Evolutionary conservation across 2,113 vertebrate species (phyloP).

Genomic region (Paramisgurnus dabryanus): DNA sequence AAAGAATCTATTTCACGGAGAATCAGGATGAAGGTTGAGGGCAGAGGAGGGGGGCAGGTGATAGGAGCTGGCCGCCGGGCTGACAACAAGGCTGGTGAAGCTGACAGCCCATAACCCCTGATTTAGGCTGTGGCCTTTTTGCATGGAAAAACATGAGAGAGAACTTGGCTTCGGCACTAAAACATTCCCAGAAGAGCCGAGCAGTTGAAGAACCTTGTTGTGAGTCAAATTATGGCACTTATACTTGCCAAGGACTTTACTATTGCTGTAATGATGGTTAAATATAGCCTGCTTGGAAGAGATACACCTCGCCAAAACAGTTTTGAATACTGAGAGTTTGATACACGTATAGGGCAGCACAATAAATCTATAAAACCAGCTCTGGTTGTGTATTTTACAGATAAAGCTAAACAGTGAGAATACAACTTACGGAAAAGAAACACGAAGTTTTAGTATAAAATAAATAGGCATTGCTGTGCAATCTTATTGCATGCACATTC

Average conservation of each 20-base stretch:
- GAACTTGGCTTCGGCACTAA: background rate
- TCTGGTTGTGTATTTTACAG: background rate
- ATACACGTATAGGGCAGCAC: background rate
- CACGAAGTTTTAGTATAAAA: background rate
- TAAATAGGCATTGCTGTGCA: background rate
- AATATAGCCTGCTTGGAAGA: background rate
- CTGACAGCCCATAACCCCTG: slow-evolving; percentile 21
- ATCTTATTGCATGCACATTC: background rate
- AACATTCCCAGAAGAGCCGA: background rate
- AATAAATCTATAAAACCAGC: background rate
- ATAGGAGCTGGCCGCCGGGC: background rate
- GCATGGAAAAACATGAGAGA: slow-evolving; percentile 37
- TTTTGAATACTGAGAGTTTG: too few species aligned
- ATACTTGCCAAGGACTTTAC: background rate
- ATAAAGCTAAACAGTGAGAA: too few species aligned
- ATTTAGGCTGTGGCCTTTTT: background rate
- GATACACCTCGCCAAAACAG: background rate
- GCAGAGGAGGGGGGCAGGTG: background rate
- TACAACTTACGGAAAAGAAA: too few species aligned
- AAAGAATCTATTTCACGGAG: slow-evolving; percentile 45
- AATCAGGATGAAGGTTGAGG: slow-evolving; percentile 11
- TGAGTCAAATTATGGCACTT: background rate
- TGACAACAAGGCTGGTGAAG: slow-evolving; percentile 18
- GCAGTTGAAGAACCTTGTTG: background rate
- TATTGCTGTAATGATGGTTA: background rate